Base-by-base conservation (phyloP, 2,113 vertebrate species). In the Pedetes capensis region DNA sequence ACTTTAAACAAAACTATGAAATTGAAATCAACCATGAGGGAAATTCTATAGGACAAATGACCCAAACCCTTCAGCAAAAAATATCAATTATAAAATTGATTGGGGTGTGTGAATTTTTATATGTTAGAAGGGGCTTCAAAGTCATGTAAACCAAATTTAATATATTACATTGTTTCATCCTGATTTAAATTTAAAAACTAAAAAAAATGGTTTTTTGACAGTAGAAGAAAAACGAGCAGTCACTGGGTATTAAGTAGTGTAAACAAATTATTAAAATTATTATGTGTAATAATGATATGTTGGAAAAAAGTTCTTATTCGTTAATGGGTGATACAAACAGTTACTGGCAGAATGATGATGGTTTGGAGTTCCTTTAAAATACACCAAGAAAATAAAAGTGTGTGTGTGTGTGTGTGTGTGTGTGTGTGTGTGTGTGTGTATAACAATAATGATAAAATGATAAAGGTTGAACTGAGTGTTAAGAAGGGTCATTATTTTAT, bases 61-160 rank as follows among this genome's bases (percentile, higher is more conserved):
- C 44, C 49, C 3, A 16, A 64, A 82, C 85, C 51, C 34, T 96
- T 95, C 68, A 92, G 71, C n/a, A 84, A 90, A 90, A 85, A 93
- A 64, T 16, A 94, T 44, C 32, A 66, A 78, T 51, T 94, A 85
- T 55, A 87, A 94, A 83, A 86, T 10, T 86, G 42, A 81, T 25
- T 69, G 23, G 23, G 22, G 16, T n/a, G n/a, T n/a, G 18, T n/a
- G 47, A 83, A 92, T 11, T 66, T 85, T 69, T 37, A 64, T 64
- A 91, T 68, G 18, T 76, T 87, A 78, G 89, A 72, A 87, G 27
- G 83, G 22, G 34, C n/a, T 74, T 59, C 59, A 14, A 39, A 39
- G 25, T 37, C 27, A 78, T n/a, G 71, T 39, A 53, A 95, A 71
- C 32, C n/a, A 83, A 84, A 92, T 81, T 59, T 69, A 84, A 75